Conservation (phyloP, 2,888 invertebrate genomes). For the Nineta flava region DNA sequence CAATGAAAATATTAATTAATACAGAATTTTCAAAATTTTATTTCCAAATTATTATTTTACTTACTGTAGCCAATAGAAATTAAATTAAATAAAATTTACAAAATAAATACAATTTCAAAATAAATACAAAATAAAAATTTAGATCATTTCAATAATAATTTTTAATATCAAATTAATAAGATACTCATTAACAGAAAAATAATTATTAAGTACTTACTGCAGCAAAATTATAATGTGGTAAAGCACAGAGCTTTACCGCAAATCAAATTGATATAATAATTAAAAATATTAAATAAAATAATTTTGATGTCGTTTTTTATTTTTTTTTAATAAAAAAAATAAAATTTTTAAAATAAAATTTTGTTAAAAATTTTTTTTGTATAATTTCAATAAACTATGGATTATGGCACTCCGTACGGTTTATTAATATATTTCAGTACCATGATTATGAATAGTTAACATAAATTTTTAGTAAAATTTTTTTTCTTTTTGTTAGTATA, state of each 20-base stretch:
- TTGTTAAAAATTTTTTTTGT: background rate
- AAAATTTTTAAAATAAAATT: background rate
- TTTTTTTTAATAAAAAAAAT: background rate
- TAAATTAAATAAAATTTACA: too few relatives aligned
- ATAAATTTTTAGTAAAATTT: background rate
- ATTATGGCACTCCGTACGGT: conserved; percentile 1
- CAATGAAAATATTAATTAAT: too few relatives aligned
- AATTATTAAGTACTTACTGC: conserved; percentile 1
- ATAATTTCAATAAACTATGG: background rate
- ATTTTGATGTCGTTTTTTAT: background rate
- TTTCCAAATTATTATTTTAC: too few relatives aligned
- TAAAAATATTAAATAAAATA: background rate
- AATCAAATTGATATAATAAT: background rate
- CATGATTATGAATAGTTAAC: too few relatives aligned
- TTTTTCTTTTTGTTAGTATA: background rate
- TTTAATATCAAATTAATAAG: too few relatives aligned
- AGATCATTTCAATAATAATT: too few relatives aligned
- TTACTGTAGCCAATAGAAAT: too few relatives aligned
- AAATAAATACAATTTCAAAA: too few relatives aligned
- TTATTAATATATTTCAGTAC: background rate
- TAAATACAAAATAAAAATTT: too few relatives aligned
- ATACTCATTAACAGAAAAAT: background rate
- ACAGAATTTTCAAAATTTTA: too few relatives aligned
- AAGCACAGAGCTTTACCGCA: conserved; percentile 3
- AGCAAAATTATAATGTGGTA: conserved; percentile 3